Percentiles rank a stretch among this genome's conserved stretches.
phyloP scores from a whole-genome alignment of 1,140 invertebrate genomes.

The Eueides isabella region DNA sequence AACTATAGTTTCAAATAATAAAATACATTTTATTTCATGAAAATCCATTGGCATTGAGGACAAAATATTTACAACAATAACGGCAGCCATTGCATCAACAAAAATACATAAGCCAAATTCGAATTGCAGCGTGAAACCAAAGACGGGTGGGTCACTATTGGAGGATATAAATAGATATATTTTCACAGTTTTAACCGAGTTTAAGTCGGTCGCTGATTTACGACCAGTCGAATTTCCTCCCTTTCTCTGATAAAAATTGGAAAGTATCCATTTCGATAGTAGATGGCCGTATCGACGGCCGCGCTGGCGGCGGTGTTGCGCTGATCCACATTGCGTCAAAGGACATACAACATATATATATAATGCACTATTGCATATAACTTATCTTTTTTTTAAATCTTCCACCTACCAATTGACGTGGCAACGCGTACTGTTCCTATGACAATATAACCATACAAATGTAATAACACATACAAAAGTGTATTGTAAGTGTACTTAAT shows the following conservation, averaged over 20 bases:
- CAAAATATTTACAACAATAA: neutral
- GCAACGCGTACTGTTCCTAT: too few species aligned
- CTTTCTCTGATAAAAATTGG: slow-evolving; percentile 14
- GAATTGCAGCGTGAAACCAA: slow-evolving; percentile 3
- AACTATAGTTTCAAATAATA: neutral
- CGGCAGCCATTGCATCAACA: neutral
- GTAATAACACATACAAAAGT: too few species aligned
- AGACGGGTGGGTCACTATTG: neutral
- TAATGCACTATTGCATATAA: neutral
- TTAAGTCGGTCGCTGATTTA: slow-evolving; percentile 13
- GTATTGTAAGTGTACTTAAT: too few species aligned
- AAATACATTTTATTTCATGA: neutral
- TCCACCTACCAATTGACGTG: too few species aligned
- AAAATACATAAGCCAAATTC: slow-evolving; percentile 3
- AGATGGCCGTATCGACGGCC: slow-evolving; percentile 7
- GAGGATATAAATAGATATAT: slow-evolving; percentile 6
- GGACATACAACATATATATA: neutral
- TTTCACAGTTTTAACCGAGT: slow-evolving; percentile 1
- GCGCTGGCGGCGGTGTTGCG: neutral
- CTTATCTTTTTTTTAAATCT: neutral
- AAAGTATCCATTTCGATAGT: slow-evolving; percentile 10
- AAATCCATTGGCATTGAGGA: slow-evolving; percentile 11
- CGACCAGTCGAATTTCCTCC: slow-evolving; percentile 10
- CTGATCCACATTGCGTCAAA: slow-evolving; percentile 2
- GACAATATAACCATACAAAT: too few species aligned